phyloP scores from a whole-genome alignment of 2,888 invertebrate species.

The Philereme transversata region DNA sequence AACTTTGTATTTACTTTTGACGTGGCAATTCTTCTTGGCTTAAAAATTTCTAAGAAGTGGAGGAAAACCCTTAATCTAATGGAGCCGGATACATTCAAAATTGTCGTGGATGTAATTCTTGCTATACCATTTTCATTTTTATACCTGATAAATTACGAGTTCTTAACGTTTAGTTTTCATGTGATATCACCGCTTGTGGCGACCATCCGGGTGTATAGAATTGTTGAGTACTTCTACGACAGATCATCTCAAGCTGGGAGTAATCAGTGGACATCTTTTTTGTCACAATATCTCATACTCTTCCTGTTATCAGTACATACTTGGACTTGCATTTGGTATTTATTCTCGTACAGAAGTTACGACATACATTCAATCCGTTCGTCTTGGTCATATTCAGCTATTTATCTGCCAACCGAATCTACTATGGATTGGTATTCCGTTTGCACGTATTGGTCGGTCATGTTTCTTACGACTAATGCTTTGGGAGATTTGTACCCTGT shows the following conservation, averaged over 20 bases:
- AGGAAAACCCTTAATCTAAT: constrained; percentile 73
- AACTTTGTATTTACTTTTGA: constrained; percentile 67
- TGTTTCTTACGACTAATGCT: constrained; percentile 75
- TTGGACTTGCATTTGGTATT: constrained; percentile 76
- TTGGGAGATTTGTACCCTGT: constrained; percentile 77
- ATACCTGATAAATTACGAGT: constrained; percentile 53
- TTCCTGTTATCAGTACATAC: constrained; percentile 74
- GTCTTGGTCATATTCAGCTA: constrained; percentile 70
- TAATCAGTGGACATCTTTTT: constrained; percentile 77
- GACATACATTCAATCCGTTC: constrained; percentile 60
- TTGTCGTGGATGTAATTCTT: constrained; percentile 62
- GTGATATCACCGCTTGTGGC: constrained; percentile 69
- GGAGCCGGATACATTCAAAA: constrained; percentile 65
- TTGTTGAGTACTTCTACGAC: constrained; percentile 69
- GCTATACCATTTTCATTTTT: constrained; percentile 69
- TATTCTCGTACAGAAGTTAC: constrained; percentile 67
- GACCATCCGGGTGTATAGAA: constrained; percentile 68
- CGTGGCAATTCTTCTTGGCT: constrained; percentile 63
- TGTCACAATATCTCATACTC: constrained; percentile 75
- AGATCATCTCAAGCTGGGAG: constrained; percentile 76
- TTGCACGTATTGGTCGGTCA: constrained; percentile 77
- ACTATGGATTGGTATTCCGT: constrained; percentile 74
- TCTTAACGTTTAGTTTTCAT: constrained; percentile 54
- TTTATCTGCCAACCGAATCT: constrained; percentile 65
- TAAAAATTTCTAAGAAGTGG: constrained; percentile 74